phyloP scores from a whole-genome alignment of 1,140 invertebrate genomes.

The Probaryconus sp. region DNA sequence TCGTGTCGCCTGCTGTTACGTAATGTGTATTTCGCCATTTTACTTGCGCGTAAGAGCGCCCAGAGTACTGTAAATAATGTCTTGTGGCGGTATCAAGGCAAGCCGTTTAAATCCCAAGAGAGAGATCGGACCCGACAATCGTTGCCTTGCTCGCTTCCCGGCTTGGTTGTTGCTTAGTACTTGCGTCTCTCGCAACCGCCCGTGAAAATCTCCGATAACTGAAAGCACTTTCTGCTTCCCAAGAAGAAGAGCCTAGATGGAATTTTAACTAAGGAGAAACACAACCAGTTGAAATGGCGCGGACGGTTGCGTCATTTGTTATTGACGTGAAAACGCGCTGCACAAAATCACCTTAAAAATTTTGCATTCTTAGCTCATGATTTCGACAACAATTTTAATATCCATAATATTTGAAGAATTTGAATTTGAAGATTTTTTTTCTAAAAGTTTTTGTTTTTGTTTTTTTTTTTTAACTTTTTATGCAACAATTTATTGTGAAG shows the following conservation, averaged over 20 bases:
- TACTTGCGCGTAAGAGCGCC: slow-evolving; percentile 56
- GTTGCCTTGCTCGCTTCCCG: slow-evolving; percentile 43
- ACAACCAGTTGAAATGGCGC: slow-evolving; percentile 9
- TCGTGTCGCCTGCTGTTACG: slow-evolving; percentile 62
- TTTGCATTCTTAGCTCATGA: too few species aligned
- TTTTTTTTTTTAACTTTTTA: too few species aligned
- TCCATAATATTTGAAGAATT: too few species aligned
- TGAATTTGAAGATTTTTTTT: too few species aligned
- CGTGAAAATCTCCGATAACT: slow-evolving; percentile 61
- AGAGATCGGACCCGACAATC: slow-evolving; percentile 62
- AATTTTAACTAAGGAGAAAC: slow-evolving; percentile 55
- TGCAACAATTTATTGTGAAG: too few species aligned
- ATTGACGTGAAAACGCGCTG: not conserved
- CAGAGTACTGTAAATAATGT: slow-evolving; percentile 65
- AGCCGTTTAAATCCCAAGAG: slow-evolving; percentile 62
- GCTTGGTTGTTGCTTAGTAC: slow-evolving; percentile 8
- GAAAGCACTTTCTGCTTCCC: slow-evolving; percentile 43
- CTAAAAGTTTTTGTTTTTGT: too few species aligned
- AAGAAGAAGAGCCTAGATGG: slow-evolving; percentile 52
- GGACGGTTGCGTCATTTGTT: not conserved
- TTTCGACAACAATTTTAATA: too few species aligned
- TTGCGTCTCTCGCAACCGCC: slow-evolving; percentile 42
- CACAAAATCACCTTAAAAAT: not conserved
- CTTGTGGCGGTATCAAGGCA: slow-evolving; percentile 63
- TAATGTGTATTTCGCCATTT: slow-evolving; percentile 61